phyloP scores from a whole-genome alignment of 2,797 vertebrate genomes.

The Phylloscopus collybita region DNA sequence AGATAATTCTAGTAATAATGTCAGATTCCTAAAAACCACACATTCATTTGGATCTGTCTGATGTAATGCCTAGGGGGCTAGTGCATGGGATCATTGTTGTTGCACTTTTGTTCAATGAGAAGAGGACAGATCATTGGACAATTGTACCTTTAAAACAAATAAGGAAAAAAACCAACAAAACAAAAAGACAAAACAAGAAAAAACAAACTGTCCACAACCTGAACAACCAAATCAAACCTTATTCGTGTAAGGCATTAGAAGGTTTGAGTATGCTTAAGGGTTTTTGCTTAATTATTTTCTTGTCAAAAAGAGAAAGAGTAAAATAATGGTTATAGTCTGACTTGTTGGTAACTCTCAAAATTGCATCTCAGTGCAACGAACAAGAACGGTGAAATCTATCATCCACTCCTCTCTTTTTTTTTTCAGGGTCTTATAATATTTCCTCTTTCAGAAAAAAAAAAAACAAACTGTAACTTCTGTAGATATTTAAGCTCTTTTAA shows the following conservation, averaged over 20 bases:
- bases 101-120: constrained; percentile 79
- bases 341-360: not conserved
- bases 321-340: not conserved
- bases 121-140: constrained; percentile 7
- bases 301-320: not conserved
- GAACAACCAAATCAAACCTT: not conserved
- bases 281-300: not conserved
- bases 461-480: not conserved
- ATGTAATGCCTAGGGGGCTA: constrained; percentile 74
- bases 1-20: constrained; percentile 87
- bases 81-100: constrained; percentile 78
- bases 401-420: not conserved
- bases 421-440: not conserved
- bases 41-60: constrained; percentile 79
- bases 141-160: not conserved
- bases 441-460: not conserved
- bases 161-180: accelerated
- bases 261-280: not conserved
- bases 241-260: not conserved
- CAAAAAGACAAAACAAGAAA: too few relatives aligned
- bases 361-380: not conserved
- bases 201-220: not conserved
- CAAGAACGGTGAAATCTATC: not conserved
- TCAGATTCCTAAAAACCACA: constrained; percentile 79
- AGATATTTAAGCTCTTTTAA: not conserved